A percentile compares a stretch with the other conserved stretches of the same genome.
Evolutionary conservation across 1,140 invertebrate genomes (phyloP).

Genomic region (Bombus breviceps): DNA sequence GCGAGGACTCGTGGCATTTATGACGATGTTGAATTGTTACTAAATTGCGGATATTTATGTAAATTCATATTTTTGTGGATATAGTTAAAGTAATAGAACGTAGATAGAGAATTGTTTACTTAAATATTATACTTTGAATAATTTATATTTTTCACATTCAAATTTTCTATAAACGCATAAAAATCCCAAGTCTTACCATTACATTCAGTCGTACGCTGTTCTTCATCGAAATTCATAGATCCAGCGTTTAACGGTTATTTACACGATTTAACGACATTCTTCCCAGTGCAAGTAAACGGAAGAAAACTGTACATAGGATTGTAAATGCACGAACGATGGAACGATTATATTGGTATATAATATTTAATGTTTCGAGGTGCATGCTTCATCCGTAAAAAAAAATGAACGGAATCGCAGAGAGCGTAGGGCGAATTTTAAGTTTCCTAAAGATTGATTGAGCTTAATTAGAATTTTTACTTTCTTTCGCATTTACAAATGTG

Average conservation of each 20-base stretch:
- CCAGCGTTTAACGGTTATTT: background rate
- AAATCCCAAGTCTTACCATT: background rate
- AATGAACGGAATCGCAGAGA: background rate
- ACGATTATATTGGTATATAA: constrained; percentile 14
- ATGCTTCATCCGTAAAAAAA: constrained; percentile 10
- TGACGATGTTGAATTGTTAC: background rate
- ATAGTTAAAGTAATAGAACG: background rate
- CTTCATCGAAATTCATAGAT: background rate
- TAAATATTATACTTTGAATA: background rate
- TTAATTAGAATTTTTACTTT: background rate
- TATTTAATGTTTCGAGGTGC: constrained; percentile 41
- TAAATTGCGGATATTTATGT: background rate
- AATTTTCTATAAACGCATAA: background rate
- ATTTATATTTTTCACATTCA: too few relatives aligned
- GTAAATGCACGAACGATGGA: constrained; percentile 28
- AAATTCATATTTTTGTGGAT: background rate
- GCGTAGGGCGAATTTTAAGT: constrained; percentile 3
- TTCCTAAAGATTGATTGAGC: background rate
- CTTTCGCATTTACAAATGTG: background rate
- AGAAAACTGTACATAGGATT: constrained; percentile 31
- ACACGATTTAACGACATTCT: constrained; percentile 1
- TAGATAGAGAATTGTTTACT: background rate
- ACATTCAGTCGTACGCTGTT: background rate
- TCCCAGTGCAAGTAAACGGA: background rate
- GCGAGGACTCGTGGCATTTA: background rate